Conservation (phyloP, 2,888 invertebrate species). For the Macropis europaea region DNA sequence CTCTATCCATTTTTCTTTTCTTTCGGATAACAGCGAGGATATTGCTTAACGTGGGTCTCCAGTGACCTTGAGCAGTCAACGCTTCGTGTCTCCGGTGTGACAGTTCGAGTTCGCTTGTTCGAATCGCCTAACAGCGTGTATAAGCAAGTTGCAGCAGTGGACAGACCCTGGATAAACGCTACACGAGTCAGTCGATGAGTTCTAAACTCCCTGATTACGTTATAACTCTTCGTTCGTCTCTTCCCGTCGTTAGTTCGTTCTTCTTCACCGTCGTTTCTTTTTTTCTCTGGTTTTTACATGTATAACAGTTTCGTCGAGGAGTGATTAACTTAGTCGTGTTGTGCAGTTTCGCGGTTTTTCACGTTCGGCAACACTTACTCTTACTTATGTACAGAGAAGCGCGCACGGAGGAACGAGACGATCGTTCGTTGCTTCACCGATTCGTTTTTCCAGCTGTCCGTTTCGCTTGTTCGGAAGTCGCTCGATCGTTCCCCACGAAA, state of each 20-base stretch:
- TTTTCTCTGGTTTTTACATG: not conserved
- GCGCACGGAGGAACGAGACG: too few relatives aligned
- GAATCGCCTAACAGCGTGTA: too few relatives aligned
- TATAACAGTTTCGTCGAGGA: slow-evolving; percentile 15
- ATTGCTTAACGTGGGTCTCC: too few relatives aligned
- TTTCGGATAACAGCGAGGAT: too few relatives aligned
- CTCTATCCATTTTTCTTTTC: too few relatives aligned
- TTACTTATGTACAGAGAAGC: slow-evolving; percentile 31
- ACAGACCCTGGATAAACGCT: slow-evolving; percentile 19
- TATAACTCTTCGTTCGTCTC: not conserved
- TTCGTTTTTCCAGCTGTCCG: too few relatives aligned
- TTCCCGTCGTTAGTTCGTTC: not conserved
- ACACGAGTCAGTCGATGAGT: slow-evolving; percentile 7
- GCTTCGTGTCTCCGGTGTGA: too few relatives aligned
- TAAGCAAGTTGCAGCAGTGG: slow-evolving; percentile 4
- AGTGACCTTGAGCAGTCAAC: too few relatives aligned
- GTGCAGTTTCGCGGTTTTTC: slow-evolving; percentile 34
- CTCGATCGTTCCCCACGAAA: not conserved
- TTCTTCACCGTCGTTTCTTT: not conserved
- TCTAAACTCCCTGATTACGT: not conserved
- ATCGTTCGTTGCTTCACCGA: too few relatives aligned
- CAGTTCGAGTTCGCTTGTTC: too few relatives aligned
- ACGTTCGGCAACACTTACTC: slow-evolving; percentile 19
- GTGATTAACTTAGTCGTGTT: slow-evolving; percentile 36
- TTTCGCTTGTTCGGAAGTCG: too few relatives aligned